A percentile compares a stretch with the other conserved stretches of the same genome.
These are phyloP conservation scores for Drosophila ercepeae DNA, from an alignment of 1,140 invertebrate genomes.

Conservation along the genomic window DNA sequence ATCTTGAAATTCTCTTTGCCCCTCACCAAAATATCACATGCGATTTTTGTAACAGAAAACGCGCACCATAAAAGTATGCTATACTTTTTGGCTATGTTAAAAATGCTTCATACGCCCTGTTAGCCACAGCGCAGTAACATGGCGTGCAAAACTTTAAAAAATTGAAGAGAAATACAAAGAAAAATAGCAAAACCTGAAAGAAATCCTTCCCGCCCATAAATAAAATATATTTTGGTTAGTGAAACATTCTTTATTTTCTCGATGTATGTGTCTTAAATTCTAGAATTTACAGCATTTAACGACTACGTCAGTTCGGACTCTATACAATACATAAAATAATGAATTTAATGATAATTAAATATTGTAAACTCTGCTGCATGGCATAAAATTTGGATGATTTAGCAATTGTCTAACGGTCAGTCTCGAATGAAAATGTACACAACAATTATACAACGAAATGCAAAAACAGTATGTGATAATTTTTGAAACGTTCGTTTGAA, in stretches of 20 bases:
- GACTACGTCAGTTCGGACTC: slow-evolving; percentile 30
- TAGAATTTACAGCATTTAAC: slow-evolving; percentile 16
- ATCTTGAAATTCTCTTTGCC: no score
- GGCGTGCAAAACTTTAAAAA: background rate
- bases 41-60: no score
- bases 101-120: no score
- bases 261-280: slow-evolving; percentile 5
- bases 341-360: slow-evolving; percentile 6
- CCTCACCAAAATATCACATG: no score
- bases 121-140: no score
- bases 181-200: background rate
- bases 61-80: no score
- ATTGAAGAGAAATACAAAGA: background rate
- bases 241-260: slow-evolving; percentile 37
- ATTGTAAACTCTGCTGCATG: slow-evolving; percentile 20
- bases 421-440: slow-evolving; percentile 30
- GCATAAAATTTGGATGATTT: slow-evolving; percentile 40
- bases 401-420: slow-evolving; percentile 46
- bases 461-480: background rate
- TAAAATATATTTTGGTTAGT: slow-evolving; percentile 36
- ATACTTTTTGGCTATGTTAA: no score
- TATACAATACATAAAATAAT: background rate
- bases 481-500: background rate
- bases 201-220: no score
- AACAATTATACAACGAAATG: slow-evolving; percentile 18